Base-by-base conservation (phyloP, 2,113 vertebrate species). In the Butorides virescens region DNA sequence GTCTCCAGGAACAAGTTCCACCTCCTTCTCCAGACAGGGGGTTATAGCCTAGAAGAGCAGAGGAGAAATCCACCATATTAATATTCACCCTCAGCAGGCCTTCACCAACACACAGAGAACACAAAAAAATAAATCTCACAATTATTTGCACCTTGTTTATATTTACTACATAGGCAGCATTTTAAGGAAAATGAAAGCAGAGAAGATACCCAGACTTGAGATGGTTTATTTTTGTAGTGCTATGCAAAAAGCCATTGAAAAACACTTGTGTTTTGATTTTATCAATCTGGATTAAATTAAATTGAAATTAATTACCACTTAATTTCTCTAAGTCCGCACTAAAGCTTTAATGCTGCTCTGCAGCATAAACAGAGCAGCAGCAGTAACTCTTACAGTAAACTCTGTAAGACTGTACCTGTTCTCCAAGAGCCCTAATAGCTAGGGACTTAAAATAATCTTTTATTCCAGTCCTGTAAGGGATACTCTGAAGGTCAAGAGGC, bases 1-100 rank as follows among this genome's bases (percentile, higher is more conserved):
- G 99, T 95, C 99, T 98, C 98, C 98, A 99, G 46, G 98, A 95
- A 68, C 99, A 99, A 6, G 98, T 93, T 30, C 99, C 98, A 5
- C 99, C 99, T 66, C 99, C 99, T 89, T 98, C 98, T 59, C 99
- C 99, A 46, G 98, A 98, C 98, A 99, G 92, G 5, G 99, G 99
- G 93, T 98, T 99, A 86, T 99, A 99, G 92, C 98, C 99, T 99
- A 49, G 23, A 72, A 92, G 2, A 1, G 94, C n/a, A 97, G 46
- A 97, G 39, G 19, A 93, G 36, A 97, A 88, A 93, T 11, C 52
- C 87, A 70, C 13, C 7, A 0, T 15, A 2, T 75, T 27, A 92
- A 42, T 9, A 66, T 9, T 9, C 15, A 4, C 6, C 55, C 75
- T 77, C 44, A 30, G 68, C 21, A 66, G 50, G 73, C 52, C 44